Evolutionary conservation across 2,113 vertebrate species (phyloP), one percentile per base, ranked within the genome.

Genomic region (Mus spicilegus): DNA sequence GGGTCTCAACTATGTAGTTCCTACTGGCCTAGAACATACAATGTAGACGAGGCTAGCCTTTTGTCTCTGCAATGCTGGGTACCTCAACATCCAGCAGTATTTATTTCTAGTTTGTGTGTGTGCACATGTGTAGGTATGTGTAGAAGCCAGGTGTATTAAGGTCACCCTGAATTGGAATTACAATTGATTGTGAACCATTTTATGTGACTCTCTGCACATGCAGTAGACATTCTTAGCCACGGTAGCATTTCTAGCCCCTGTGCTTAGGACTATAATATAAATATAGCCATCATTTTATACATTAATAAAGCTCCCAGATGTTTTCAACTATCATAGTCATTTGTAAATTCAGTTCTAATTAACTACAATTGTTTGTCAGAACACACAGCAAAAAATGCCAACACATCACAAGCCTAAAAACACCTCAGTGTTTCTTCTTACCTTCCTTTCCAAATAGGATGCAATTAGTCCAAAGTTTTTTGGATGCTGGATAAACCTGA

Each of bases 391-490:
- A 93, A 67, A 91, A 33, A 75, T 77, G 75, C 70, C 70, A 95
- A 94, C 91, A 49, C 17, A 33, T 78, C 28, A 92, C n/a, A 96
- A 97, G 85, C 24, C 30, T 95, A 92, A 67, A 75, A 89, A 95
- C 36, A 90, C 39, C n/a, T 84, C 49, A 95, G 36, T 56, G n/a
- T 11, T 36, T 92, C 93, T 80, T 92, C 99, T 99, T 98, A 99
- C 99, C 99, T 99, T 99, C 98, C 99, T 99, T 98, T 99, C 99
- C 90, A 99, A 98, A 98, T 99, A 99, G 33, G 99, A 99, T 95
- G 99, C 99, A 98, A 99, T 99, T 81, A 99, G 98, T 96, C 99
- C 99, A 98, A 99, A 99, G 98, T 99, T 99, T 98, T 99, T 99
- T 89, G 99, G 99, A 98, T 99, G 99, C 92, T 99, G 99, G 95